Percentiles rank a stretch among this genome's conserved stretches.
Evolutionary conservation across 2,797 vertebrate genomes (phyloP).

Genomic region (Borostomias antarcticus): DNA sequence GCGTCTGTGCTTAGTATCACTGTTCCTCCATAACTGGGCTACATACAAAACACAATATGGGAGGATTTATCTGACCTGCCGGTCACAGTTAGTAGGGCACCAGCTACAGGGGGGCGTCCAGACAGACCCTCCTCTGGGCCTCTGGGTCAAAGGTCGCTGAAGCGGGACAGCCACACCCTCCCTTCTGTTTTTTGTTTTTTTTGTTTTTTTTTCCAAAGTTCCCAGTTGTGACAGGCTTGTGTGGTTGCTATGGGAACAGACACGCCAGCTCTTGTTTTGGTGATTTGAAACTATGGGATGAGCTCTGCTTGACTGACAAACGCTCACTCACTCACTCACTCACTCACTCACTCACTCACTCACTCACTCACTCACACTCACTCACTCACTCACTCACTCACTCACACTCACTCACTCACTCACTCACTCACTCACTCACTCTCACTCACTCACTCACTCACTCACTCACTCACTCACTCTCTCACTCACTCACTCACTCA

Average conservation of each 20-base stretch:
- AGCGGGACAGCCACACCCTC: background rate
- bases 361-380: too few species aligned
- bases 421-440: too few species aligned
- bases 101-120: background rate
- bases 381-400: too few species aligned
- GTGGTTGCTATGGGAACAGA: conserved; percentile 30
- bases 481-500: too few species aligned
- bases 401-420: too few species aligned
- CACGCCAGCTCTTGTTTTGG: conserved; percentile 21
- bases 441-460: too few species aligned
- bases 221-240: background rate
- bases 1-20: background rate
- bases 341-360: too few species aligned
- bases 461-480: too few species aligned
- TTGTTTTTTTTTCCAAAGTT: background rate
- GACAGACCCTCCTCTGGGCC: background rate
- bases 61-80: background rate
- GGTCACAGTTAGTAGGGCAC: background rate
- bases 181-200: background rate
- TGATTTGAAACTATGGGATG: background rate
- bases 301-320: background rate
- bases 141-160: conserved; percentile 21
- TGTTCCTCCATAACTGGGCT: background rate
- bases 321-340: too few species aligned
- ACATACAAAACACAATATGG: background rate